Evolutionary conservation across 2,888 invertebrate species (phyloP).

Genomic region (Hymenopus coronatus): DNA sequence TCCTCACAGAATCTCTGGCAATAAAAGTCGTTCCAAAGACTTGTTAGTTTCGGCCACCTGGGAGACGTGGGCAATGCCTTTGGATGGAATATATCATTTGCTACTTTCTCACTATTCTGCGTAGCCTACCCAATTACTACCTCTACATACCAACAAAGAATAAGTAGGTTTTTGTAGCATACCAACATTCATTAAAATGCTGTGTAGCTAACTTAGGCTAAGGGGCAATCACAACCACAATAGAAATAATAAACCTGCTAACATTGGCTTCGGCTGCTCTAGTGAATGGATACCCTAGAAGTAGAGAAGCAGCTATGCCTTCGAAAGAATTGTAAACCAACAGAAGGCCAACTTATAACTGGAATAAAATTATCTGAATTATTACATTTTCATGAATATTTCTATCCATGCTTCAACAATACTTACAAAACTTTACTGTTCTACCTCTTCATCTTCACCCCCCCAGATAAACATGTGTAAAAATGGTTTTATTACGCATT

Average conservation of each 20-base stretch:
- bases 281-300: too few species aligned
- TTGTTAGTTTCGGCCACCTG: not conserved
- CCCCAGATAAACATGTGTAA: too few species aligned
- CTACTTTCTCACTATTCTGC: not conserved
- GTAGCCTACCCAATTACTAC: not conserved
- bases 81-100: not conserved
- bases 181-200: not conserved
- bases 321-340: too few species aligned
- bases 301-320: too few species aligned
- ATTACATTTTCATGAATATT: too few species aligned
- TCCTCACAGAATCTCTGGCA: not conserved
- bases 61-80: not conserved
- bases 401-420: too few species aligned
- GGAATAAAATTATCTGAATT: too few species aligned
- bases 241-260: not conserved
- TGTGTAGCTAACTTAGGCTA: not conserved
- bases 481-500: too few species aligned
- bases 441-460: too few species aligned
- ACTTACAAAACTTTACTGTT: too few species aligned
- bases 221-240: not conserved
- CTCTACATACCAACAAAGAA: not conserved
- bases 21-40: not conserved
- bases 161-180: not conserved
- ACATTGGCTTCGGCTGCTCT: too few species aligned
- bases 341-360: too few species aligned